These are phyloP conservation scores for Drosophila jambulina DNA, from an alignment of 1,140 invertebrate genomes.

Conservation along the genomic window DNA sequence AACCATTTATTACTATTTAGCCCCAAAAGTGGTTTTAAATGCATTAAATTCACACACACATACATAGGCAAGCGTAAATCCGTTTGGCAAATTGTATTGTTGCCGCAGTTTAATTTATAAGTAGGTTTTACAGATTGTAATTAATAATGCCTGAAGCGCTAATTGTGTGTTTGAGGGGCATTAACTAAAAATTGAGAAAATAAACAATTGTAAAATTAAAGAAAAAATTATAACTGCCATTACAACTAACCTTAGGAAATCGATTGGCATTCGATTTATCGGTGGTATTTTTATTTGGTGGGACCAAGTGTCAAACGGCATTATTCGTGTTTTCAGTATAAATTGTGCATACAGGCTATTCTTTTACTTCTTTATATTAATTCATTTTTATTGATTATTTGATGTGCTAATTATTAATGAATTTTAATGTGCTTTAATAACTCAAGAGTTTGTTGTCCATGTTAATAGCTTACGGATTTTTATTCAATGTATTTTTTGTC, in stretches of 20 bases:
- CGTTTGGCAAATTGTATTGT: constrained; percentile 61
- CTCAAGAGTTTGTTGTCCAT: no score
- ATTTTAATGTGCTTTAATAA: no score
- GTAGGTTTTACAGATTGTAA: constrained; percentile 81
- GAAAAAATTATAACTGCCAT: not conserved
- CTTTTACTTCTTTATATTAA: no score
- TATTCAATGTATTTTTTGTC: no score
- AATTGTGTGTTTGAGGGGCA: constrained; percentile 58
- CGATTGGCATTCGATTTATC: not conserved
- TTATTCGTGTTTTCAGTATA: no score
- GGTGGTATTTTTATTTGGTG: not conserved
- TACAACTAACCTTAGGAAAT: not conserved
- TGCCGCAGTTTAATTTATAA: constrained; percentile 78
- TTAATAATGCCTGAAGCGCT: constrained; percentile 66
- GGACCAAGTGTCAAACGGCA: not conserved
- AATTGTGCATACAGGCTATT: no score
- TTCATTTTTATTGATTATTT: no score
- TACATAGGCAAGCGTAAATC: constrained; percentile 37
- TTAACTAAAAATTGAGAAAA: constrained; percentile 64
- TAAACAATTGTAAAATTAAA: constrained; percentile 72
- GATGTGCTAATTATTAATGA: no score
- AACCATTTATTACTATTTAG: constrained; percentile 36
- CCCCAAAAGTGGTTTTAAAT: constrained; percentile 51
- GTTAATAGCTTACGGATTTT: no score
- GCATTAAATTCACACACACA: constrained; percentile 34